These are phyloP conservation scores for Ptilonorhynchus violaceus DNA, from an alignment of 2,113 vertebrate genomes.

Conservation along the genomic window DNA sequence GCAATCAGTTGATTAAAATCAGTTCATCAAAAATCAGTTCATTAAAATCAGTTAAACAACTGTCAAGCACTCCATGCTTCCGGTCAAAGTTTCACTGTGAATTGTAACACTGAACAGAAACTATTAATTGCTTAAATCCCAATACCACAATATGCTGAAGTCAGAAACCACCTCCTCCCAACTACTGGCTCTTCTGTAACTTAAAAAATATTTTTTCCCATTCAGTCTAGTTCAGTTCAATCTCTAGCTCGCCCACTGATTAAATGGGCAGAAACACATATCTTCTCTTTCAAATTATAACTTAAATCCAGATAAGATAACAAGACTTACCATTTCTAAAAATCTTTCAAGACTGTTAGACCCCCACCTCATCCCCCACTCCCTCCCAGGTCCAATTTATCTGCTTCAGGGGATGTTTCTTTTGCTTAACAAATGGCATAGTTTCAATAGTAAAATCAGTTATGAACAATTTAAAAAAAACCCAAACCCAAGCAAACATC, in stretches of 20 bases:
- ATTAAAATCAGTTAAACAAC: not conserved
- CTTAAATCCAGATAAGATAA: not conserved
- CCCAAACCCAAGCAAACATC: not conserved
- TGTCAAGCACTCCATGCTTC: not conserved
- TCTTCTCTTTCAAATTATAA: not conserved
- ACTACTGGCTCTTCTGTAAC: not conserved
- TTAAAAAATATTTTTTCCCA: not conserved
- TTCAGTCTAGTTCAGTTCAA: not conserved
- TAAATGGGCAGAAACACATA: not conserved
- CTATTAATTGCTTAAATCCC: not conserved
- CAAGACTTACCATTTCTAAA: not conserved
- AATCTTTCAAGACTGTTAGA: not conserved
- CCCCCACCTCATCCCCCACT: accelerated
- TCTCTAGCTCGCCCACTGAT: not conserved
- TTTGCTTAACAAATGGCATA: not conserved
- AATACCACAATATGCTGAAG: not conserved
- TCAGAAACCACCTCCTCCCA: not conserved
- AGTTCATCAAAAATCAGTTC: too few relatives aligned
- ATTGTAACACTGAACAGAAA: not conserved
- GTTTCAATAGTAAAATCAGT: not conserved
- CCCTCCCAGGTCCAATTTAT: not conserved
- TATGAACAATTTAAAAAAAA: not conserved
- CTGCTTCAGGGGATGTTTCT: not conserved
- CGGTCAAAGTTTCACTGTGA: not conserved
- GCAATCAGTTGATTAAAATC: too few relatives aligned